phyloP scores from a whole-genome alignment of 2,888 invertebrate species.

The Lasius fuliginosus region DNA sequence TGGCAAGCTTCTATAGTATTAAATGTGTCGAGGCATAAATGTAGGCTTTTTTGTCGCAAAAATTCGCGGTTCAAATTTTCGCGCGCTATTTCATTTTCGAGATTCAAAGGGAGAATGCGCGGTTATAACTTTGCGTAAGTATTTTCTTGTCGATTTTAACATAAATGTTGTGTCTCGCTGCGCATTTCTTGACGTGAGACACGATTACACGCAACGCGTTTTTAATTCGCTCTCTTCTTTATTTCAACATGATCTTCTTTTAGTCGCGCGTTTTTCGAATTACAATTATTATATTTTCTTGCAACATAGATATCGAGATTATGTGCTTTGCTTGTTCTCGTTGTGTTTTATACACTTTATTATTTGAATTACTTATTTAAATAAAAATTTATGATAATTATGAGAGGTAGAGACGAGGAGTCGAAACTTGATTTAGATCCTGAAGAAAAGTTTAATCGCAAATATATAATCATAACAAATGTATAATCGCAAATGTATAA shows the following conservation, averaged over 20 bases:
- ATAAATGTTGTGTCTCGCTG: too few species aligned
- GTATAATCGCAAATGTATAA: slow-evolving; percentile 54
- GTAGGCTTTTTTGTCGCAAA: too few species aligned
- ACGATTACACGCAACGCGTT: too few species aligned
- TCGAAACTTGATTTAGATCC: background rate
- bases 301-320: background rate
- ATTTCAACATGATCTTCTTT: background rate
- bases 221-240: background rate
- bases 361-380: background rate
- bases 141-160: too few species aligned
- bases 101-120: too few species aligned
- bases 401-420: background rate
- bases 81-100: too few species aligned
- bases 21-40: too few species aligned
- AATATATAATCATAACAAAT: slow-evolving; percentile 58
- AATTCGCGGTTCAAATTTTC: too few species aligned
- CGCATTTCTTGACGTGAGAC: too few species aligned
- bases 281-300: background rate
- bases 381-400: background rate
- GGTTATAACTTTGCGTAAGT: too few species aligned
- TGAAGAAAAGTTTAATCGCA: slow-evolving; percentile 70
- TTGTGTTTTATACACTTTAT: background rate
- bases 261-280: background rate
- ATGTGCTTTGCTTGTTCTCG: background rate
- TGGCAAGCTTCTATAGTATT: background rate